These are phyloP conservation scores for Limosa lapponica DNA, from an alignment of 2,797 vertebrate genomes.

Conservation along the genomic window DNA sequence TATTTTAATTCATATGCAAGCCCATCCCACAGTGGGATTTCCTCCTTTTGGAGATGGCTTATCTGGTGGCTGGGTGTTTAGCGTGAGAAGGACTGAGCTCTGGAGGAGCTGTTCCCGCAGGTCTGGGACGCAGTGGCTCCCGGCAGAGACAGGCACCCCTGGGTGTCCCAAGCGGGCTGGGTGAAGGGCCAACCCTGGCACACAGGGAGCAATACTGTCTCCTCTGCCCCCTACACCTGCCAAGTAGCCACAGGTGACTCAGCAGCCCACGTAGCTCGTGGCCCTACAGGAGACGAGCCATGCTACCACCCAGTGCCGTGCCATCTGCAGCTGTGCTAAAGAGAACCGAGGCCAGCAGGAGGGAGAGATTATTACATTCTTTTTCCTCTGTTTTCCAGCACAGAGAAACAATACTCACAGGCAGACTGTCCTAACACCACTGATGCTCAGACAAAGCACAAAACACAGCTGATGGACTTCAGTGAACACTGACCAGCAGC, in stretches of 20 bases:
- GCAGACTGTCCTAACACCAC: not conserved
- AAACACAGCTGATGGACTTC: not conserved
- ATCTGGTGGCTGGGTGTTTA: conserved; percentile 69
- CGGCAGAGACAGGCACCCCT: not conserved
- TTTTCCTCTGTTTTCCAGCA: not conserved
- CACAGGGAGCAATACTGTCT: rapidly evolving
- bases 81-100: conserved; percentile 55
- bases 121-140: conserved; percentile 66
- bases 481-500: not conserved
- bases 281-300: rapidly evolving
- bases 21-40: conserved; percentile 76
- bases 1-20: conserved; percentile 70
- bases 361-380: too few species aligned
- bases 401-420: not conserved
- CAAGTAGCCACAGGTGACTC: not conserved
- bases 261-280: not conserved
- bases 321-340: too few species aligned
- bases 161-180: rapidly evolving
- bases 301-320: not conserved
- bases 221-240: rapidly evolving
- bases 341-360: not conserved
- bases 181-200: not conserved
- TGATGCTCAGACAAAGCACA: not conserved
- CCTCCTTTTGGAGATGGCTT: conserved; percentile 59
- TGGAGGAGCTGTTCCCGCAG: conserved; percentile 54